Evolutionary conservation across 1,140 invertebrate genomes (phyloP), one percentile per base, ranked within the genome.

Genomic region (Kradibia gibbosae): DNA sequence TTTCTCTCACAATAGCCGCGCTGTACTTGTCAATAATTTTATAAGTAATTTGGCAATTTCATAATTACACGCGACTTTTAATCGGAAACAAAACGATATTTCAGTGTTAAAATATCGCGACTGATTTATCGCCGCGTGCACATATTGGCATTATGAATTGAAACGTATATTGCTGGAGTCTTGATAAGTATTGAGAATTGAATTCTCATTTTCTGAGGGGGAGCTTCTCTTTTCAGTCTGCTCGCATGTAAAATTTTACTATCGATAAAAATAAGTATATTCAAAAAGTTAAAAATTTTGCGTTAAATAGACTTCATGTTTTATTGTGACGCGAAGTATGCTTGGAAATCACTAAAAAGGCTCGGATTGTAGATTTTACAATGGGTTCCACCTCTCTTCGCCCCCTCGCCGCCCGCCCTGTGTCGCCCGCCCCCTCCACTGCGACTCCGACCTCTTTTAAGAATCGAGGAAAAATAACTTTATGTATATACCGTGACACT

Each of bases 201-300:
- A 67, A 39, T 67, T 67, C 39, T 67, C 62, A 67, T 67, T 39
- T 67, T 67, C 62, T 39, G 62, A 1, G 4, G 36, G 20, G 20
- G n/a, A 67, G 62, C 34, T 28, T 36, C 34, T 39, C 34, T 39
- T 20, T 20, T 39, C 34, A 2, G 62, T 39, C 4, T 22, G 34
- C 55, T 28, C 15, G 55, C n/a, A 10, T 39, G 62, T 67, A n/a
- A 67, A 67, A 36, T 67, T 67, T 67, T 67, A 67, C 62, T 39
- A n/a, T 67, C 62, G 15, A 67, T 39, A 39, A 67, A 67, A 39
- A 67, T 67, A 39, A 34, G 3, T 36, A 36, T 7, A 62, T 62
- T 34, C 28, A 62, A 34, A 62, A 17, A 34, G 13, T 62, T 34
- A 17, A 34, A 34, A 11, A 62, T 62, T 62, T 22, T 67, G 34